Evolutionary conservation across 1,140 invertebrate genomes (phyloP).

Genomic region (Theocolax elegans): DNA sequence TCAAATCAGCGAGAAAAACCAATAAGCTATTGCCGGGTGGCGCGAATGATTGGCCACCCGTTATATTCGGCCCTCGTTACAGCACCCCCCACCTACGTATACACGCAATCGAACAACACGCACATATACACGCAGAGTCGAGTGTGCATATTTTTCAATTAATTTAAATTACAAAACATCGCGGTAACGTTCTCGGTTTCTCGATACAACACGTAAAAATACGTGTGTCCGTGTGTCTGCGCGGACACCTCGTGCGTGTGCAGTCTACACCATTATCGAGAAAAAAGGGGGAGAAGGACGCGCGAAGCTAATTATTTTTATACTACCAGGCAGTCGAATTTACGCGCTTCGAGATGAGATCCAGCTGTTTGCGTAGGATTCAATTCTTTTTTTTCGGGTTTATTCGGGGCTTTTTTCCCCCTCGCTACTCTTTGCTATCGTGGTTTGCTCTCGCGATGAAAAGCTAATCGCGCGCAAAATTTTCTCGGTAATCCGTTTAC

Average conservation of each 20-base stretch:
- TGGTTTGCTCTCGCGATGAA: slow-evolving; percentile 20
- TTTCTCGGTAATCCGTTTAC: slow-evolving; percentile 5
- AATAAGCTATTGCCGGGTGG: slow-evolving; percentile 57
- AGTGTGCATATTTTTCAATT: slow-evolving; percentile 64
- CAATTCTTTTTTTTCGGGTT: neutral
- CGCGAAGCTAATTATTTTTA: slow-evolving; percentile 56
- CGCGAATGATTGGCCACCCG: slow-evolving; percentile 54
- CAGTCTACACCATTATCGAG: slow-evolving; percentile 7
- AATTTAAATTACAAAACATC: slow-evolving; percentile 64
- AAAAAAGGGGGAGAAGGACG: neutral
- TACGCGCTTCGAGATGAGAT: slow-evolving; percentile 38
- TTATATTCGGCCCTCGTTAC: slow-evolving; percentile 8
- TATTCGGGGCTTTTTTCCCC: neutral
- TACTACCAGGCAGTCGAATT: slow-evolving; percentile 35
- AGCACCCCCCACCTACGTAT: too few relatives aligned
- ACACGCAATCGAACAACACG: slow-evolving; percentile 49
- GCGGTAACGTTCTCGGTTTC: slow-evolving; percentile 46
- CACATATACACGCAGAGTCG: too few relatives aligned
- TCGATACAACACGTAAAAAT: neutral
- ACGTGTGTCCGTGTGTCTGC: neutral
- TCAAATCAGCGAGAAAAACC: slow-evolving; percentile 61
- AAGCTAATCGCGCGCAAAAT: slow-evolving; percentile 8
- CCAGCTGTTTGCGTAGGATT: neutral
- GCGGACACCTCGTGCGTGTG: neutral
- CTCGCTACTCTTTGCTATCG: neutral